These are phyloP conservation scores for Phacellophora camtschatica DNA, from an alignment of 30 jellyfish, hydroid and myxozoan species.

Conservation along the genomic window DNA sequence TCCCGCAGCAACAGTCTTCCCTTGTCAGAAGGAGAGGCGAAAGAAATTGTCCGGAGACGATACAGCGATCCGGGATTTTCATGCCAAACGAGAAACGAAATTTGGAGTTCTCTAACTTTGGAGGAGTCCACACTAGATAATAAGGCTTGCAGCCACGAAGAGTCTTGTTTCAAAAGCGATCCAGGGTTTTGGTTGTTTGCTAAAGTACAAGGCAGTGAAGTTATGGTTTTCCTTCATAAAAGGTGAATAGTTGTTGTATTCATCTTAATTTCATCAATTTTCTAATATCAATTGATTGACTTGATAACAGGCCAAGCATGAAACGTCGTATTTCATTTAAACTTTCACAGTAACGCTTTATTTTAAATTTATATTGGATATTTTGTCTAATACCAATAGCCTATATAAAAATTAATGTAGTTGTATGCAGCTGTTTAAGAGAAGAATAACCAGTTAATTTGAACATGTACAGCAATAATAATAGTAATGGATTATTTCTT, in stretches of 20 bases:
- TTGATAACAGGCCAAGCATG: too few species aligned
- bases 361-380: too few species aligned
- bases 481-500: too few species aligned
- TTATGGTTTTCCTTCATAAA: conserved; percentile 55
- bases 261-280: neutral
- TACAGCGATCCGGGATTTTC: conserved; percentile 53
- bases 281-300: too few species aligned
- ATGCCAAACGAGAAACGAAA: neutral
- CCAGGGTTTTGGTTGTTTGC: conserved; percentile 94
- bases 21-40: neutral
- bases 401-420: too few species aligned
- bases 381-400: too few species aligned
- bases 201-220: conserved; percentile 51
- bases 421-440: too few species aligned
- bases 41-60: conserved; percentile 28
- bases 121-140: conserved; percentile 6
- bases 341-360: too few species aligned
- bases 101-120: conserved; percentile 30
- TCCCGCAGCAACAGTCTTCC: conserved; percentile 63
- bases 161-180: conserved; percentile 11
- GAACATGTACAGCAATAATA: too few species aligned
- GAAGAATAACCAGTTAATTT: too few species aligned
- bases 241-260: conserved; percentile 13
- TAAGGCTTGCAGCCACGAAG: neutral
- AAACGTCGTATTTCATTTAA: too few species aligned